Evolutionary conservation across 2,113 vertebrate species (phyloP).

Genomic region (Corynorhinus townsendii): DNA sequence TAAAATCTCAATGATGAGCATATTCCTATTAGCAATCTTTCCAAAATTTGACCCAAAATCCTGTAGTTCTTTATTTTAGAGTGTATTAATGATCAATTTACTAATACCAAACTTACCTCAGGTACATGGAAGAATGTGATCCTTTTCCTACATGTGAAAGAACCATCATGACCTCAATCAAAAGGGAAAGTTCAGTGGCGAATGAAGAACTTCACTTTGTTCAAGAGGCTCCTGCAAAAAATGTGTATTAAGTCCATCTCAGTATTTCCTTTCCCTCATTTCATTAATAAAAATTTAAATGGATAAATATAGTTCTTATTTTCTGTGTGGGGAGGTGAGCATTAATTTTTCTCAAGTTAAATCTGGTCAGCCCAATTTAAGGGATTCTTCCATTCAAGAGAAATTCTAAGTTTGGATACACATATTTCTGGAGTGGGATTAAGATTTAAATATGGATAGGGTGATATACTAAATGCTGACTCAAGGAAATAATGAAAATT

Average conservation of each 20-base stretch:
- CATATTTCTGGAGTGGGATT: neutral
- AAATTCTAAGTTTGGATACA: neutral
- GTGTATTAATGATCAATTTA: neutral
- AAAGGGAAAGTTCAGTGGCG: neutral
- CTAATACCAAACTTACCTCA: neutral
- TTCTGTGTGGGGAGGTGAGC: neutral
- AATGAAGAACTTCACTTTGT: slow-evolving; percentile 35
- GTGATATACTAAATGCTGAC: neutral
- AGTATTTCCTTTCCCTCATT: neutral
- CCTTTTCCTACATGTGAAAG: neutral
- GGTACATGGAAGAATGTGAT: neutral
- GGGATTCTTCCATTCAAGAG: neutral
- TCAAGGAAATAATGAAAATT: neutral
- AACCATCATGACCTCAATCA: neutral
- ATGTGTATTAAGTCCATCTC: neutral
- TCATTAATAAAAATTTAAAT: slow-evolving; percentile 51
- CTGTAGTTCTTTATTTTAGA: neutral
- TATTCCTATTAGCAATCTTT: neutral
- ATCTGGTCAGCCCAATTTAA: neutral
- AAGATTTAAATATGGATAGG: neutral
- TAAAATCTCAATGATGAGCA: neutral
- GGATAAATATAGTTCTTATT: neutral
- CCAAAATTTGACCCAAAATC: neutral
- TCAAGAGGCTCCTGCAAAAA: neutral
- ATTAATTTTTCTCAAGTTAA: neutral